Conservation (phyloP, 2,888 invertebrate species). For the Tetranychus truncatus region DNA sequence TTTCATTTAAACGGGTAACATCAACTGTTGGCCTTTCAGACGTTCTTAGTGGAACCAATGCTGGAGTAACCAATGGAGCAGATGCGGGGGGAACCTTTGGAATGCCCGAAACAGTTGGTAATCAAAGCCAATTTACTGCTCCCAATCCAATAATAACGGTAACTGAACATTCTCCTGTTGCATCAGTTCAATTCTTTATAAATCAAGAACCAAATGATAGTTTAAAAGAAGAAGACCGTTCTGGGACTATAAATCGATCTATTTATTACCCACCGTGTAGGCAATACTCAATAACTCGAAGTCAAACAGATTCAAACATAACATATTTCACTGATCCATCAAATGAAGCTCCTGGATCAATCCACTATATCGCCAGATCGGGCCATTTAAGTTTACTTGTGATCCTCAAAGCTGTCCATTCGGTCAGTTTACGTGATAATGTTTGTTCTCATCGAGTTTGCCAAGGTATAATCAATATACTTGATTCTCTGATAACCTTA, state of each 20-base stretch:
- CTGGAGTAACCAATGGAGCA: background rate
- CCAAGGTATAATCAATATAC: conserved; percentile 74
- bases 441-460: conserved; percentile 66
- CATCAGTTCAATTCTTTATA: conserved; percentile 60
- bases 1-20: background rate
- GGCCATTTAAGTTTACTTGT: conserved; percentile 83
- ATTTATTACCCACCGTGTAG: conserved; percentile 31
- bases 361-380: conserved; percentile 78
- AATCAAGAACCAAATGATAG: conserved; percentile 42
- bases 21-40: background rate
- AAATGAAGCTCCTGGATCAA: conserved; percentile 68
- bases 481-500: conserved; percentile 57
- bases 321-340: conserved; percentile 68
- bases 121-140: conserved; percentile 29
- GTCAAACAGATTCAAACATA: conserved; percentile 58
- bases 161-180: conserved; percentile 73
- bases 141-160: conserved; percentile 90
- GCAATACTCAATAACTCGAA: conserved; percentile 55
- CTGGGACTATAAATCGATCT: background rate
- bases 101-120: background rate
- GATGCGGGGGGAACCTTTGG: background rate
- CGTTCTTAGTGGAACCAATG: background rate
- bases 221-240: conserved; percentile 21
- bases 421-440: conserved; percentile 63
- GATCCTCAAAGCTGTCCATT: conserved; percentile 66